A percentile compares a stretch with the other conserved stretches of the same genome.
Conservation (phyloP, 2,113 vertebrate species). For the Hyperopisus bebe region DNA sequence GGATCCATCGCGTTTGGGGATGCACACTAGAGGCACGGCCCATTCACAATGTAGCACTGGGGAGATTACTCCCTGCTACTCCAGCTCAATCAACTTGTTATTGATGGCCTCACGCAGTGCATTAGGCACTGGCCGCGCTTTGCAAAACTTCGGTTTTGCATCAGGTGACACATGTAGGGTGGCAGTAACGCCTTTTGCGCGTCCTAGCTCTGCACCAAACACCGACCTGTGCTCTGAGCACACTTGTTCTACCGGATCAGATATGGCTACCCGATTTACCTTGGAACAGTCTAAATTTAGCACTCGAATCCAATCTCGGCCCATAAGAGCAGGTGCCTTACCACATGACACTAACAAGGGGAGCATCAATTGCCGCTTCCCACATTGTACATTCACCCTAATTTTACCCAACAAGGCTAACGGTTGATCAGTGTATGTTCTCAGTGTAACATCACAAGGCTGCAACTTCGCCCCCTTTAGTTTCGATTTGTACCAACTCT, state of each 20-base stretch:
- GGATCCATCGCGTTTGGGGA: neutral
- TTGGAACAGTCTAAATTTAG: constrained; percentile 3
- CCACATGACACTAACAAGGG: neutral
- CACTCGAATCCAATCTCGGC: neutral
- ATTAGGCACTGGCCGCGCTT: neutral
- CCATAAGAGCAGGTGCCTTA: neutral
- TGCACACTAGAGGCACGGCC: neutral
- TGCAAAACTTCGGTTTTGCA: neutral
- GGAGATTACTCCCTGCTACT: neutral
- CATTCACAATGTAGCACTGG: neutral
- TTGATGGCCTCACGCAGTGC: neutral
- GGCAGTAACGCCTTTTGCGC: neutral
- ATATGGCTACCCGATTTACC: neutral
- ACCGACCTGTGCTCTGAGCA: neutral
- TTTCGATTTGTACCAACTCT: too few relatives aligned
- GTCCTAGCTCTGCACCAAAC: neutral
- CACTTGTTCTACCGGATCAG: neutral
- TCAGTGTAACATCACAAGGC: too few relatives aligned
- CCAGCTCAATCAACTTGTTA: neutral
- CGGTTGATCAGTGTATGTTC: too few relatives aligned
- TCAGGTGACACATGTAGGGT: neutral
- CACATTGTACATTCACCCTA: too few relatives aligned
- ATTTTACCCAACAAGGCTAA: too few relatives aligned
- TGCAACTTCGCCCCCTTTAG: too few relatives aligned
- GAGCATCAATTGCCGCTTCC: too few relatives aligned